A percentile compares a stretch with the other conserved stretches of the same genome.
phyloP scores from a whole-genome alignment of 1,140 invertebrate species.

The Ooceraea biroi region DNA sequence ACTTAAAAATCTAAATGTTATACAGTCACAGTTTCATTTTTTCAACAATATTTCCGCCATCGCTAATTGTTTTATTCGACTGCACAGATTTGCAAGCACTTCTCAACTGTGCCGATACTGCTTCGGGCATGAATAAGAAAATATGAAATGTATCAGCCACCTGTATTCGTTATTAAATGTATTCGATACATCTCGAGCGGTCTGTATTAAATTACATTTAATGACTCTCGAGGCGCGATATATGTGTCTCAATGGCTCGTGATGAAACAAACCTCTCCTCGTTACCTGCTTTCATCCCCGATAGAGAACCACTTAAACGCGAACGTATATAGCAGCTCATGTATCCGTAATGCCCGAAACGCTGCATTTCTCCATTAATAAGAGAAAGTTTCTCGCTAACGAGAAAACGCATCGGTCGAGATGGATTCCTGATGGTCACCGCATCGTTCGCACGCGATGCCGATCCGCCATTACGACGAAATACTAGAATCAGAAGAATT shows the following conservation, averaged over 20 bases:
- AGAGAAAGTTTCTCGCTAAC: constrained; percentile 31
- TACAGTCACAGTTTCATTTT: too few species aligned
- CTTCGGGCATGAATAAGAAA: not conserved
- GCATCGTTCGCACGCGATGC: not conserved
- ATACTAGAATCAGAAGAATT: too few species aligned
- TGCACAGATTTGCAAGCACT: not conserved
- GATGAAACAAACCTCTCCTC: constrained; percentile 1
- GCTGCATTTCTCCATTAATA: constrained; percentile 11
- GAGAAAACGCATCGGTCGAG: not conserved
- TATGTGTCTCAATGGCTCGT: not conserved
- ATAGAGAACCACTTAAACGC: not conserved
- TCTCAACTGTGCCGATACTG: not conserved
- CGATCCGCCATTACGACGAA: not conserved
- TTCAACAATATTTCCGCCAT: too few species aligned
- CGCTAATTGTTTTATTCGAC: too few species aligned
- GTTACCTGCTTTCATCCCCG: not conserved
- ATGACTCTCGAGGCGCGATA: not conserved
- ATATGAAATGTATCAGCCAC: not conserved
- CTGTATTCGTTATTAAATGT: too few species aligned
- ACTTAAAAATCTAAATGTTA: too few species aligned
- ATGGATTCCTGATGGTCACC: not conserved
- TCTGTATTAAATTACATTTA: not conserved
- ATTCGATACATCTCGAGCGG: not conserved
- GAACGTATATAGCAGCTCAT: not conserved
- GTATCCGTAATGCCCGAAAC: not conserved